Evolutionary conservation across 2,797 vertebrate genomes (phyloP), one percentile per base, ranked within the genome.

Genomic region (Halcyon leucocephala): DNA sequence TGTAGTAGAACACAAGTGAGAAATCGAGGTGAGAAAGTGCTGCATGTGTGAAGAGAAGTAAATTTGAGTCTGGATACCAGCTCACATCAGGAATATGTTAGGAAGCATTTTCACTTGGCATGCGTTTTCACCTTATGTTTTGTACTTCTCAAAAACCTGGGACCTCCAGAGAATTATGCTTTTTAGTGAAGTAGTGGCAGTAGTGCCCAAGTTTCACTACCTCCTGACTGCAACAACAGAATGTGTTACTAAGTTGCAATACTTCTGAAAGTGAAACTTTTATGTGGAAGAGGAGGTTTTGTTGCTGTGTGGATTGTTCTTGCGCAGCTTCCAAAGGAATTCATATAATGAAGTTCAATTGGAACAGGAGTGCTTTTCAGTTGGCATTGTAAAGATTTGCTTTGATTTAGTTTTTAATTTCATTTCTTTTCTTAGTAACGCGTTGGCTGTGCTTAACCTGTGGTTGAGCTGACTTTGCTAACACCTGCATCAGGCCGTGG

Each of bases 61-160:
- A 93, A 91, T 96, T 24, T 64, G 87, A 96, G 91, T 96, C 94
- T 96, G 90, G 87, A 88, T 90, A 95, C 67, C 79, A 91, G 9
- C 82, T 95, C 91, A 93, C 95, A 95, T 96, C 94, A 92, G 87
- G 94, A 94, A 82, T 77, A 92, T 84, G 81, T 82, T 89, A 21
- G 86, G 96, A 94, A 93, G 70, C 67, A 42, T 90, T 96, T 93
- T 92, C 64, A 70, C 82, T 94, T 95, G 94, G 95, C 94, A 94
- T 65, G 58, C 12, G 10, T 86, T 86, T 91, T 93, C 87, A 95
- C 91, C 90, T 96, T 94, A 77, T 96, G 93, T 84, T 95, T 91
- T 94, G 55, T 96, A 72, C 77, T 84, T 95, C 71, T 88, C 54
- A 35, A 41, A 94, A 96, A 95, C 81, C 82, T 76, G 85, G 58